phyloP scores from a whole-genome alignment of 2,888 invertebrate species.

The Pseudococcus longispinus region DNA sequence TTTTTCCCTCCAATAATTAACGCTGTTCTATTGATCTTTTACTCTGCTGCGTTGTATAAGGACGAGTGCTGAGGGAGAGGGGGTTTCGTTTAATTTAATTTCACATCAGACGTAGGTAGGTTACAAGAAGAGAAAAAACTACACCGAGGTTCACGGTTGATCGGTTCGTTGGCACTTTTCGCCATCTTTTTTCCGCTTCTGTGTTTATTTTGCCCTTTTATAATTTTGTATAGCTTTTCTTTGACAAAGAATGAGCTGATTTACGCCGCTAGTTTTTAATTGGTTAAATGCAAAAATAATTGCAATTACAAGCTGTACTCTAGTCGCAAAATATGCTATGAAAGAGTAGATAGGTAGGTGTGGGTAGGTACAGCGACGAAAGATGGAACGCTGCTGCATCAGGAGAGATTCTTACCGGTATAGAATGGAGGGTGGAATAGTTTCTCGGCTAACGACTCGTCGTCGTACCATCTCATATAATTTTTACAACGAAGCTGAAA shows the following conservation, averaged over 20 bases:
- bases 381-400: background rate
- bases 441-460: background rate
- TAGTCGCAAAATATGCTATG: background rate
- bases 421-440: background rate
- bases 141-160: slow-evolving; percentile 14
- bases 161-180: slow-evolving; percentile 28
- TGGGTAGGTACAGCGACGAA: background rate
- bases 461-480: background rate
- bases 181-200: slow-evolving; percentile 23
- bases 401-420: background rate
- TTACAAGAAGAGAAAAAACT: background rate
- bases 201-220: background rate
- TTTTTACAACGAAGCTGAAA: background rate
- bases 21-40: background rate
- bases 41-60: background rate
- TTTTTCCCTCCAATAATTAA: background rate
- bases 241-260: slow-evolving; percentile 24
- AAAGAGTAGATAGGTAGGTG: background rate
- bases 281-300: slow-evolving; percentile 31
- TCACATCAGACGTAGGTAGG: background rate
- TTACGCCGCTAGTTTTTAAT: slow-evolving; percentile 14
- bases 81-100: background rate
- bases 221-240: slow-evolving; percentile 3
- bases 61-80: background rate
- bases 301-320: background rate